These are phyloP conservation scores for Sipha flava DNA, from an alignment of 1,140 invertebrate genomes.

Conservation along the genomic window DNA sequence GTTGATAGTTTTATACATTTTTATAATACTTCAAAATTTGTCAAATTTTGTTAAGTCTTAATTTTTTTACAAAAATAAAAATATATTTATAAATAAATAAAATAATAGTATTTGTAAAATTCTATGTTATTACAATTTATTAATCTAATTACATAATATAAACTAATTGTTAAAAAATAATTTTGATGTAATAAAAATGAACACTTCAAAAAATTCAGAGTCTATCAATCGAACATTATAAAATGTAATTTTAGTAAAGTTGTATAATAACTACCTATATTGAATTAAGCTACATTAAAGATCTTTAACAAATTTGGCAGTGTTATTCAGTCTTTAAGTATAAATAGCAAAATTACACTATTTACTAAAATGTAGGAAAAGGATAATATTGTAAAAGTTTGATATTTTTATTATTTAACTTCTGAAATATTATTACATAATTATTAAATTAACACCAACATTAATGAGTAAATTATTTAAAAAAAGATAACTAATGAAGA, in stretches of 20 bases:
- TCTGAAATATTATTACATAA: background rate
- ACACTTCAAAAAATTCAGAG: conserved; percentile 1
- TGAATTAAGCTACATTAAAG: conserved; percentile 18
- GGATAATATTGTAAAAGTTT: background rate
- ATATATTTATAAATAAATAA: background rate
- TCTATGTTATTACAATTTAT: background rate
- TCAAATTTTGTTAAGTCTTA: background rate
- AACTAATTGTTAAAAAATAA: background rate
- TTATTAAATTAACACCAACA: background rate
- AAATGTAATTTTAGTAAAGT: background rate
- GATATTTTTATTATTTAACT: background rate
- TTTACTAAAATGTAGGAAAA: background rate
- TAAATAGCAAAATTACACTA: conserved; percentile 5
- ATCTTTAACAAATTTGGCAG: conserved; percentile 25
- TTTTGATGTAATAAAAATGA: conserved; percentile 25
- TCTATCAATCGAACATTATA: background rate
- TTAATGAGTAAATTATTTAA: background rate
- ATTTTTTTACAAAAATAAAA: background rate
- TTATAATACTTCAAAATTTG: too few species aligned
- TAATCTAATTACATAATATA: background rate
- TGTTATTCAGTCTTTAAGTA: conserved; percentile 29
- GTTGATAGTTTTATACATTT: background rate
- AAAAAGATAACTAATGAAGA: background rate
- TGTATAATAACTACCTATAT: conserved; percentile 1
- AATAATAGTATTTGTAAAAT: background rate